Conservation (phyloP, 2,113 vertebrate species). For the Grammomys dolichurus region DNA sequence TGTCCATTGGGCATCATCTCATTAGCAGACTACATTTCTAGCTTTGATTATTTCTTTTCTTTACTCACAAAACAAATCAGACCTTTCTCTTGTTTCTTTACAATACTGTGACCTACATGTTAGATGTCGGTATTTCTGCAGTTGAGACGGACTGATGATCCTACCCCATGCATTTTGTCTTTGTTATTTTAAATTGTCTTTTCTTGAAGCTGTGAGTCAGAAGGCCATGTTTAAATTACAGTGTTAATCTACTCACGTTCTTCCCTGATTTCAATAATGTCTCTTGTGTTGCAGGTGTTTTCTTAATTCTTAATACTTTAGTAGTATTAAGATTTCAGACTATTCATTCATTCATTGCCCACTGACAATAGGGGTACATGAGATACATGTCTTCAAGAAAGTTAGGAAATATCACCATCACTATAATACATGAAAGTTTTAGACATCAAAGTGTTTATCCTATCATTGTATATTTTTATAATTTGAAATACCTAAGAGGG, state of each 20-base stretch:
- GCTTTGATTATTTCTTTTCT: neutral
- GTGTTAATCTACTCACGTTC: neutral
- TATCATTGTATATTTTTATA: neutral
- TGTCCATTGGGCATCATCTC: neutral
- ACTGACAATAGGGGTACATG: too few relatives aligned
- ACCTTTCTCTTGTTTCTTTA: neutral
- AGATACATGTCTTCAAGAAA: too few relatives aligned
- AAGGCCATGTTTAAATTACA: neutral
- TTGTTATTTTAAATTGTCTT: neutral
- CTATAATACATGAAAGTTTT: too few relatives aligned
- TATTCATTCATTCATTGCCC: neutral
- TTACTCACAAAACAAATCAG: neutral
- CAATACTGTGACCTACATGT: neutral
- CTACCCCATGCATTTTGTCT: neutral
- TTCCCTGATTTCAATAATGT: neutral
- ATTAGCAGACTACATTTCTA: neutral
- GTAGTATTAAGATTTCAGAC: neutral
- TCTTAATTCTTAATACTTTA: neutral
- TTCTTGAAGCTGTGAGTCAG: neutral
- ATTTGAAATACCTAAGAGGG: neutral
- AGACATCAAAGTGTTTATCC: neutral
- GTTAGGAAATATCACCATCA: too few relatives aligned
- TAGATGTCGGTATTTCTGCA: neutral
- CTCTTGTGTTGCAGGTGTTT: neutral
- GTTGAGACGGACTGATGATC: neutral